phyloP scores from a whole-genome alignment of 2,888 invertebrate genomes.

The Prenolepis imparis region DNA sequence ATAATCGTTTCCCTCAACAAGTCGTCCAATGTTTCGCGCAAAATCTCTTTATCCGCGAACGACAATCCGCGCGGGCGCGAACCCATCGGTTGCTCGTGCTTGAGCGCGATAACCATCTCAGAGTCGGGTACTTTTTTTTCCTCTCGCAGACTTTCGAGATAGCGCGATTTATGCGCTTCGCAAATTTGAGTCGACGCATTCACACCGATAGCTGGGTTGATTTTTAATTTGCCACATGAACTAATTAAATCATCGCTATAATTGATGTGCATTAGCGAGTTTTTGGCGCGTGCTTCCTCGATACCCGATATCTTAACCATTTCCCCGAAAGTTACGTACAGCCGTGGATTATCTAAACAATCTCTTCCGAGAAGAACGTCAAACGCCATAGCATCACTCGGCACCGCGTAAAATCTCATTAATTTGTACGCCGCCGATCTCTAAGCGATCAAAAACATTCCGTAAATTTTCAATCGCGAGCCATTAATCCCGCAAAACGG shows the following conservation, averaged over 20 bases:
- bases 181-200: not conserved
- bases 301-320: not conserved
- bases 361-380: not conserved
- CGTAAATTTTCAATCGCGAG: not conserved
- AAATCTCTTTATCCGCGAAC: not conserved
- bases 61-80: not conserved
- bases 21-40: not conserved
- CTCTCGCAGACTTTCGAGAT: not conserved
- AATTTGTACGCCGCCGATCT: not conserved
- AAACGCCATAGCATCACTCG: not conserved
- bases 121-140: not conserved
- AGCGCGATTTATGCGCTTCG: fast-evolving
- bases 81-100: not conserved
- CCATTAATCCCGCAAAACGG: conserved; percentile 1
- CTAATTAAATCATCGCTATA: not conserved
- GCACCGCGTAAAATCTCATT: not conserved
- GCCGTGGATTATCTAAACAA: not conserved
- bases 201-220: not conserved
- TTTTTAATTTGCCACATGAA: not conserved
- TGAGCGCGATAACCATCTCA: not conserved
- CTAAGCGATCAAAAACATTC: not conserved
- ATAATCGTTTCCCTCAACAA: not conserved
- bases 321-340: not conserved
- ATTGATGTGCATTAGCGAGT: not conserved
- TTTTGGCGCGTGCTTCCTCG: not conserved